A percentile compares a stretch with the other conserved stretches of the same genome.
These are phyloP conservation scores for Gari tellinella DNA, from an alignment of 2,888 invertebrate species.

Conservation along the genomic window DNA sequence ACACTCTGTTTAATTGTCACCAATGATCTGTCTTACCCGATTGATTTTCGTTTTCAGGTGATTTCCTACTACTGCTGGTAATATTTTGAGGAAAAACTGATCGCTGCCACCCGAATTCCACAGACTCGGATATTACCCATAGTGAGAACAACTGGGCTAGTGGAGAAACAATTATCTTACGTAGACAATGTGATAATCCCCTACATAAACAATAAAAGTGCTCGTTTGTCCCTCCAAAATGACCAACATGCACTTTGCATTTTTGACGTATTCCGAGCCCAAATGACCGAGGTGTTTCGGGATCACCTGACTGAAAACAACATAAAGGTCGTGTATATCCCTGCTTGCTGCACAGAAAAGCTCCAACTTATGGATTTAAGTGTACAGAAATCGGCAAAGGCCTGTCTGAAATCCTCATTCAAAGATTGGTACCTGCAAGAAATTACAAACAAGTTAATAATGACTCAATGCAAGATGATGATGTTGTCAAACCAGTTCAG, in stretches of 20 bases:
- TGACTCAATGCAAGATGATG: no score
- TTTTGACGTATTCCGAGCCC: not conserved
- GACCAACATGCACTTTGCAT: not conserved
- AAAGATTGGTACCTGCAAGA: constrained; percentile 17
- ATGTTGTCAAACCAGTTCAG: no score
- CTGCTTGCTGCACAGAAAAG: constrained; percentile 21
- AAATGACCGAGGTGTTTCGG: constrained; percentile 1
- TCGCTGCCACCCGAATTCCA: constrained; percentile 6
- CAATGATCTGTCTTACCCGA: no score
- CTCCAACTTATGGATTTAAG: constrained; percentile 23
- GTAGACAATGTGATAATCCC: constrained; percentile 13
- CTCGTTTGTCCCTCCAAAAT: not conserved
- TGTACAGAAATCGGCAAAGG: constrained; percentile 24
- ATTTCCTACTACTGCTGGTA: no score
- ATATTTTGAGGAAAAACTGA: no score
- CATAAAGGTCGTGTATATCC: constrained; percentile 12
- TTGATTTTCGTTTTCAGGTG: no score
- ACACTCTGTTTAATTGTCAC: no score
- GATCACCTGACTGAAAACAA: constrained; percentile 6
- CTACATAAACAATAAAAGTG: not conserved
- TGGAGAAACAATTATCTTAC: not conserved
- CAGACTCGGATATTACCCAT: constrained; percentile 22
- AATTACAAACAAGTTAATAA: no score
- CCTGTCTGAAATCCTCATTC: constrained; percentile 5
- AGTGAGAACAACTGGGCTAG: constrained; percentile 20